Base-by-base conservation (phyloP, 2,888 invertebrate species). In the Drosophila austrosaltans region DNA sequence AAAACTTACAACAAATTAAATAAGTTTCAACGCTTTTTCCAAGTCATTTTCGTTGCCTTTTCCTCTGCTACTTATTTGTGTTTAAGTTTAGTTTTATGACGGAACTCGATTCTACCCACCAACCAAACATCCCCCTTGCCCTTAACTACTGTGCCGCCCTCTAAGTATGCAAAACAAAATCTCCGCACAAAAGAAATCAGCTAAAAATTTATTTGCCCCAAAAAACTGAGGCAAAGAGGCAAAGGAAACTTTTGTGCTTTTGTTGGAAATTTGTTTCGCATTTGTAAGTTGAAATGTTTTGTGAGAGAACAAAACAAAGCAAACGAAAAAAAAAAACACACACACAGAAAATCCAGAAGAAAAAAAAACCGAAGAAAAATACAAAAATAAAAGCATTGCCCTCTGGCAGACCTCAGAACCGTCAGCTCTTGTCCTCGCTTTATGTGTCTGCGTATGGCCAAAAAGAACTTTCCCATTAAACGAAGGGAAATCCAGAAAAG, bases 231-330 rank as follows among this genome's bases (percentile, higher is more conserved):
- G 66, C 56, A 58, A 48, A 59, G 64, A 61, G 44, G 53, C 57
- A 62, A 44, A 44, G 66, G 63, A 71, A 88, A 86, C 76, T 86
- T 76, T 80, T 88, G 73, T 83, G 87, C 81, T 87, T 85, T 86
- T 86, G 85, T 89, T 86, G 87, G 82, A 89, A 87, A 86, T 87
- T 86, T 89, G 85, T 85, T 86, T 89, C 86, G 87, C 78, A 88
- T 83, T 83, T 83, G 88, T 88, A 83, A 80, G 88, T 78, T 82
- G 83, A 86, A 88, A 88, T 88, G 88, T 78, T 80, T 87, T 67
- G 66, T 57, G 54, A 58, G 66, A 59, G 82, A 74, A 75, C 72
- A 78, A 77, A 78, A 75, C 66, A 77, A 61, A 16, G 5, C 48
- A 60, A 57, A 39, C 22, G 60, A 39, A 44, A 42, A 22, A 25